Base-by-base conservation (phyloP, 2,888 invertebrate genomes). In the Caenorhabditis sp. region DNA sequence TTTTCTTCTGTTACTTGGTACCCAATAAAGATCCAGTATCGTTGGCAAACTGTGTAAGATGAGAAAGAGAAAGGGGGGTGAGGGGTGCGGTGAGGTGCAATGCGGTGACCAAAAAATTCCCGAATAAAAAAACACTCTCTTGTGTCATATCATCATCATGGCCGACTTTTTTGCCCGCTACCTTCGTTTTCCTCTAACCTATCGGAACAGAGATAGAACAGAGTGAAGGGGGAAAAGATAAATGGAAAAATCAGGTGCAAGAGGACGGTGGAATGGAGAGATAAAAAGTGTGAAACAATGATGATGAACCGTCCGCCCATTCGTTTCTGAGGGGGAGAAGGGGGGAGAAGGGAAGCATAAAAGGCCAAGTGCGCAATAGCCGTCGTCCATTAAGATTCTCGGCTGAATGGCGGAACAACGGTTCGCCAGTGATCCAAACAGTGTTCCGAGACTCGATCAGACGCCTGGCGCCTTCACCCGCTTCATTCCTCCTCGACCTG, bases 81-180 rank as follows among this genome's bases (percentile, higher is more conserved):
- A n/a, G n/a, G n/a, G n/a, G n/a, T n/a, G n/a, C n/a, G n/a, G n/a
- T n/a, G n/a, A n/a, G n/a, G n/a, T n/a, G n/a, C n/a, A n/a, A n/a
- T n/a, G 28, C 28, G 28, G 28, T 13, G 20, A 28, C 26, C 15
- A 24, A 15, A 55, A 24, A 15, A 24, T 6, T 11, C 2, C 15
- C n/a, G 22, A 28, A 55, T 24, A 55, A 55, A 26, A 28, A n/a
- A n/a, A n/a, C n/a, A 24, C 55, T 55, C 2, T 55, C 26, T 40
- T 40, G 40, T 40, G 40, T 40, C 40, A 40, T 40, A n/a, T n/a
- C n/a, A n/a, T n/a, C n/a, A 40, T 40, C 40, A 11, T 13, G 9
- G 13, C 6, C 40, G 6, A 11, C 40, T 40, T 40, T 13, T 13
- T 40, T 40, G 11, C 40, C 40, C 4, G 9, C 32, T 9, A 4